Conservation (phyloP, 1,140 invertebrate species). For the Diorhabda sublineata region DNA sequence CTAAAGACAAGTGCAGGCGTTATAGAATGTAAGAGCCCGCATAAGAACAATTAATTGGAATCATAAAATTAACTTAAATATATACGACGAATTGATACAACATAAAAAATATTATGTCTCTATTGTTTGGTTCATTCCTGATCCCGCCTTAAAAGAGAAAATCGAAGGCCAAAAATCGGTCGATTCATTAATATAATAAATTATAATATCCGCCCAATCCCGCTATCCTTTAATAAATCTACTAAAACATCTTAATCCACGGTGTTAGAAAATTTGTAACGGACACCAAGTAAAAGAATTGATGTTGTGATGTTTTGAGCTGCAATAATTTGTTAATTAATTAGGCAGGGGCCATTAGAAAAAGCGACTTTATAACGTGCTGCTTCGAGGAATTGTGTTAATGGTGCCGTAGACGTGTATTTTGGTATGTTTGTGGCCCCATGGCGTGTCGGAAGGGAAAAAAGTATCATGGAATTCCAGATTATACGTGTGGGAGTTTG, state of each 20-base stretch:
- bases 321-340: background rate
- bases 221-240: background rate
- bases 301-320: background rate
- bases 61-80: too few relatives aligned
- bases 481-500: background rate
- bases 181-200: background rate
- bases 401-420: background rate
- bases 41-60: too few relatives aligned
- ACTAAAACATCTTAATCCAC: background rate
- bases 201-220: background rate
- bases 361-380: background rate
- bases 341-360: background rate
- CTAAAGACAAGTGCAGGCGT: too few relatives aligned
- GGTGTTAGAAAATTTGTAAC: conserved; percentile 1
- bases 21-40: too few relatives aligned
- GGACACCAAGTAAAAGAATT: background rate
- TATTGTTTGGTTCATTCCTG: too few relatives aligned
- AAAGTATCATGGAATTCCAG: background rate
- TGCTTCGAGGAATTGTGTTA: background rate
- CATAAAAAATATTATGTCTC: too few relatives aligned
- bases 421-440: conserved; percentile 1
- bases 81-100: too few relatives aligned
- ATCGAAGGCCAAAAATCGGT: background rate
- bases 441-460: background rate
- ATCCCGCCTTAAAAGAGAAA: background rate